Evolutionary conservation across 2,113 vertebrate species (phyloP).

Genomic region (Isurus oxyrinchus): DNA sequence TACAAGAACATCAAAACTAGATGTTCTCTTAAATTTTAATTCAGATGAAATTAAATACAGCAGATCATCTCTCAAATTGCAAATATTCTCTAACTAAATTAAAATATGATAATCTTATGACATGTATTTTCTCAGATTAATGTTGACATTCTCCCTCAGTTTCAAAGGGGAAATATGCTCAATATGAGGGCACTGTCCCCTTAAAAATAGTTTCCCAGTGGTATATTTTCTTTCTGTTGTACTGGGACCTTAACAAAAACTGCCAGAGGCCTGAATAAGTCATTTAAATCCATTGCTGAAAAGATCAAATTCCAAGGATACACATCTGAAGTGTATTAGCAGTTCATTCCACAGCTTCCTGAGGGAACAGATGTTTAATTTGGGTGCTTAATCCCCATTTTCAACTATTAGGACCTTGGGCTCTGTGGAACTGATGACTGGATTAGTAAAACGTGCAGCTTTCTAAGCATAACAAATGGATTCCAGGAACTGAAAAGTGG

Average conservation of each 20-base stretch:
- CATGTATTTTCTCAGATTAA: neutral
- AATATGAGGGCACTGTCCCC: neutral
- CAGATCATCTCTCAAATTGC: neutral
- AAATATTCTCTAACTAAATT: neutral
- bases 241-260: neutral
- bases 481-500: slow-evolving; percentile 31
- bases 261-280: slow-evolving; percentile 30
- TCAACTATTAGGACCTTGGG: slow-evolving; percentile 21
- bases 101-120: neutral
- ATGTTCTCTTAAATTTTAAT: neutral
- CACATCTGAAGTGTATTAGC: slow-evolving; percentile 34
- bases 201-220: slow-evolving; percentile 4
- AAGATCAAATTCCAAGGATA: slow-evolving; percentile 23
- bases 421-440: slow-evolving; percentile 13
- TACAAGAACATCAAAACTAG: neutral
- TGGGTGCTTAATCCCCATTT: slow-evolving; percentile 36
- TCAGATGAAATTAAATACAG: neutral
- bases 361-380: slow-evolving; percentile 36
- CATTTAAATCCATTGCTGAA: slow-evolving; percentile 33
- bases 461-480: slow-evolving; percentile 32
- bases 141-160: neutral
- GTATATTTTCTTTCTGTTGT: slow-evolving; percentile 13
- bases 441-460: slow-evolving; percentile 19
- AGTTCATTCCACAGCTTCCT: slow-evolving; percentile 32
- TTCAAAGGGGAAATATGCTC: neutral